Conservation (phyloP, 2,797 vertebrate species). For the Rhinophrynus dorsalis region DNA sequence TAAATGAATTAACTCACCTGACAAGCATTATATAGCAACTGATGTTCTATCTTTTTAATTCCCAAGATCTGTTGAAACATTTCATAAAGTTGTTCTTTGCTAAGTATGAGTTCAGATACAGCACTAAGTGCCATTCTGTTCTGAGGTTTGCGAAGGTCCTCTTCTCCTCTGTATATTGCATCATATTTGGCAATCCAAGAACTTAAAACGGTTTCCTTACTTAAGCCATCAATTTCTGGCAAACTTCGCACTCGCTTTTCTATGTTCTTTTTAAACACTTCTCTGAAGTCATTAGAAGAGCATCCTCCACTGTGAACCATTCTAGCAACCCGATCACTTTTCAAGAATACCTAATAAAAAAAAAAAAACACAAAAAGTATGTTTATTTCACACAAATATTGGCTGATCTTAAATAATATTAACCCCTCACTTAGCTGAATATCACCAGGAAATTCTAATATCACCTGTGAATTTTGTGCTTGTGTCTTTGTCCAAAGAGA, state of each 20-base stretch:
- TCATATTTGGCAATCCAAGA: conserved; percentile 89
- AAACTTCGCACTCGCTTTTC: conserved; percentile 83
- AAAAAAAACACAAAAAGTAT: neutral
- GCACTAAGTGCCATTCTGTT: conserved; percentile 78
- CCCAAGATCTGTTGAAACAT: conserved; percentile 90
- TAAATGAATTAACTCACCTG: conserved; percentile 69
- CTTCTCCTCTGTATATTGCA: conserved; percentile 82
- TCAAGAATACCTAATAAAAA: conserved; percentile 78
- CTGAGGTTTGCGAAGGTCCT: conserved; percentile 77
- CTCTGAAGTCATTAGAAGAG: conserved; percentile 84
- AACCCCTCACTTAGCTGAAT: no score
- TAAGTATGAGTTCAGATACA: conserved; percentile 85
- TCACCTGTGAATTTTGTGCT: no score
- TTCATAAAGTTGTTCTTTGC: conserved; percentile 88
- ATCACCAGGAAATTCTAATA: no score
- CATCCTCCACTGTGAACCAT: conserved; percentile 87
- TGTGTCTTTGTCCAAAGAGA: no score
- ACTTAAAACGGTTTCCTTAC: conserved; percentile 86
- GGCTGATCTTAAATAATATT: no score
- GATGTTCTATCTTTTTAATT: conserved; percentile 85
- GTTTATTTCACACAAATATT: no score
- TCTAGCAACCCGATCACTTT: conserved; percentile 83
- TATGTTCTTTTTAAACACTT: conserved; percentile 88
- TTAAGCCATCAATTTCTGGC: conserved; percentile 85
- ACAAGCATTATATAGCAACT: conserved; percentile 85